Base-by-base conservation (phyloP, 2,888 invertebrate genomes). In the Amiota mariae region DNA sequence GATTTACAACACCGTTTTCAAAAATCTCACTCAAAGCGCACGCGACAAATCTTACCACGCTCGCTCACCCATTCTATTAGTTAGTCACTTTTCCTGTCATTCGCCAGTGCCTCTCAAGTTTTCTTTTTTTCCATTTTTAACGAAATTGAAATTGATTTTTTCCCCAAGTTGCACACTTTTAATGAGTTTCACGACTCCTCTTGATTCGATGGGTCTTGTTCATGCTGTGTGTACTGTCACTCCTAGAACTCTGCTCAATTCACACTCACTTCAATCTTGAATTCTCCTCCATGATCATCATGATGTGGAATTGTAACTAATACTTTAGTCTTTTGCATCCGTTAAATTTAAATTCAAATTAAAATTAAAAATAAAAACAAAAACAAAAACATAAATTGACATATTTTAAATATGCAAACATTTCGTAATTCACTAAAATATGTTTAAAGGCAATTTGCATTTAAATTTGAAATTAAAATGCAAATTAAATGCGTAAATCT, bases 401-500 rank as follows among this genome's bases (percentile, higher is more conserved):
- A 51, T 66, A 48, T 15, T 66, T 48, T 13, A 64, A 15, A 64
- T 64, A 15, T n/a, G 64, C 20, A 63, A 63, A 61, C 20, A 36
- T 36, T 36, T 3, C 12, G n/a, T n/a, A 51, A 51, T n/a, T n/a
- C 54, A 66, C 1, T 48, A 8, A 10, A 8, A 66, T 48, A 48
- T 24, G 24, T 47, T 48, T 46, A 8, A 18, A 48, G 20, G 12
- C 66, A 66, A 66, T 66, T 63, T 66, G 66, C 66, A 66, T 66
- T n/a, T 48, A 48, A 66, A 66, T 66, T 66, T 48, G 48, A 66
- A 66, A 48, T 48, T 48, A 66, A 66, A n/a, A 48, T 10, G 12
- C 12, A 68, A 68, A 63, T 63, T 51, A 68, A 51, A 24, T 51
- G 63, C 36, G 13, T 36, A 63, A 63, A 63, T 63, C 63, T 63